A percentile compares a stretch with the other conserved stretches of the same genome.
Evolutionary conservation across 2,888 invertebrate species (phyloP).

Genomic region (Drosophila ochracea): DNA sequence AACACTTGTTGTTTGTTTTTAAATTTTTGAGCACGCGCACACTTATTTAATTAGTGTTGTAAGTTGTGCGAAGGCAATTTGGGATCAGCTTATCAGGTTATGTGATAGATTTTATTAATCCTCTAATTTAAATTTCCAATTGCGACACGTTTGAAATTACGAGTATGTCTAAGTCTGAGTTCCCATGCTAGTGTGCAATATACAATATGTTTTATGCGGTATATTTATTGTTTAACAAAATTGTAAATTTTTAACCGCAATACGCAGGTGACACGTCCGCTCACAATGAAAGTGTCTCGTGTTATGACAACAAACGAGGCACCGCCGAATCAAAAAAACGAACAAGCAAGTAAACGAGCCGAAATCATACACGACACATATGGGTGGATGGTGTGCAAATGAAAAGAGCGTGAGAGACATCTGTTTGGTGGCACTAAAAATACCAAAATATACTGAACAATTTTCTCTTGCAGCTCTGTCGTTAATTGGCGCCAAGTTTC

Average conservation of each 20-base stretch:
- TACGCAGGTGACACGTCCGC: conserved; percentile 34
- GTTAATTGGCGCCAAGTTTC: conserved; percentile 20
- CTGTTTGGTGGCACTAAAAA: conserved; percentile 25
- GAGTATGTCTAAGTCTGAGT: conserved; percentile 27
- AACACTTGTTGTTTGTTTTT: conserved; percentile 64
- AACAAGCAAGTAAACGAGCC: conserved; percentile 22
- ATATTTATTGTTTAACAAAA: conserved; percentile 34
- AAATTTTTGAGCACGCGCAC: conserved; percentile 58
- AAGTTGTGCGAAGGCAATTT: conserved; percentile 29
- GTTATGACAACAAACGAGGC: conserved; percentile 58
- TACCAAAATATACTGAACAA: conserved; percentile 28
- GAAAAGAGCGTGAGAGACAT: conserved; percentile 32
- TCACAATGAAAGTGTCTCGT: conserved; percentile 54
- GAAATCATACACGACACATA: conserved; percentile 10
- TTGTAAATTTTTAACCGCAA: conserved; percentile 23
- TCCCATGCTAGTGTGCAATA: conserved; percentile 38
- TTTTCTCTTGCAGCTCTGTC: not conserved
- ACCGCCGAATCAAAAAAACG: conserved; percentile 40
- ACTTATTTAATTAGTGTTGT: conserved; percentile 46
- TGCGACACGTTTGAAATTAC: conserved; percentile 38
- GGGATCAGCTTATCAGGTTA: conserved; percentile 19
- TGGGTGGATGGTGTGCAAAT: conserved; percentile 25
- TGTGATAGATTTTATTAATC: not conserved
- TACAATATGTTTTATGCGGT: conserved; percentile 25
- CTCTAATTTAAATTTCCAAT: not conserved